Evolutionary conservation across 2,888 invertebrate genomes (phyloP).

Genomic region (Tetheella fluctuosa): DNA sequence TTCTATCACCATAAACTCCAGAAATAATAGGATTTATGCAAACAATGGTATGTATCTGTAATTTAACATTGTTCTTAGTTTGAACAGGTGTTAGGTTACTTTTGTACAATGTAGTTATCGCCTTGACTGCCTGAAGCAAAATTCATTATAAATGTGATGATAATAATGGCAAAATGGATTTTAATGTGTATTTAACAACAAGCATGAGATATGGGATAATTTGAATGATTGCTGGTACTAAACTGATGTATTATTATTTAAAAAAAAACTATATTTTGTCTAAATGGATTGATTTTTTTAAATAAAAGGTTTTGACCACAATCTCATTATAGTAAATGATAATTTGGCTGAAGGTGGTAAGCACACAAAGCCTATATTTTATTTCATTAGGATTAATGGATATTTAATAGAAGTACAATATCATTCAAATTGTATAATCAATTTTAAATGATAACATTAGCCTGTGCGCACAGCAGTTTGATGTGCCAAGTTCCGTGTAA

Average conservation of each 20-base stretch:
- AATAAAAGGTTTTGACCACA: no score
- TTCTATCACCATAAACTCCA: slow-evolving; percentile 17
- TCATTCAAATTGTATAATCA: no score
- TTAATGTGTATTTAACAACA: slow-evolving; percentile 1
- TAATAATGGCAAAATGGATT: not conserved
- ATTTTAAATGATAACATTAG: no score
- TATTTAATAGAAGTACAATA: no score
- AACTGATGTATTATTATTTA: no score
- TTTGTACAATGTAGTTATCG: slow-evolving; percentile 24
- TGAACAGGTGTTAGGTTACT: slow-evolving; percentile 48
- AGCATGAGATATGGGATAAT: not conserved
- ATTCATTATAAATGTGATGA: slow-evolving; percentile 2
- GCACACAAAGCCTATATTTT: no score
- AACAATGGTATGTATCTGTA: slow-evolving; percentile 19
- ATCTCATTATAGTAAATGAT: no score
- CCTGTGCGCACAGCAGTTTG: not conserved
- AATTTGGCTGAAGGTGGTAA: no score
- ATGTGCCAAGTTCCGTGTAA: not conserved
- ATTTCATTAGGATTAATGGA: no score
- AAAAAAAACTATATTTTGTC: no score
- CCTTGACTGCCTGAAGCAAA: slow-evolving; percentile 34
- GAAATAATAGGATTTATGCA: slow-evolving; percentile 15
- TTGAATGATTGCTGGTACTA: not conserved
- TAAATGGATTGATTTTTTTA: no score
- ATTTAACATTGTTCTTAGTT: slow-evolving; percentile 24